Conservation (phyloP, 30 jellyfish, hydroid and myxozoan genomes). For the Hydractinia symbiolongicarpus region DNA sequence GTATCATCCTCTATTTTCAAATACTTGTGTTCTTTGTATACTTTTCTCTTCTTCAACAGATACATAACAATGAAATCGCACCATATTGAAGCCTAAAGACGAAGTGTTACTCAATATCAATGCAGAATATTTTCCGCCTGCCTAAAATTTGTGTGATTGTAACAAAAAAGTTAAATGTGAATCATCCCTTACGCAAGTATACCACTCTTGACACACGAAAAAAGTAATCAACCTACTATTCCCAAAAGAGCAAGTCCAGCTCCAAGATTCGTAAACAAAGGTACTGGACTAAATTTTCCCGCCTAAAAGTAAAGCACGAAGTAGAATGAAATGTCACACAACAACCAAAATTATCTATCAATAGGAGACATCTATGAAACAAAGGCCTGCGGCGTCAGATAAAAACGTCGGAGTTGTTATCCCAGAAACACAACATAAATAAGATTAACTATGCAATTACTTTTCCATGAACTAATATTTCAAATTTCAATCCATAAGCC, state of each 20-base stretch:
- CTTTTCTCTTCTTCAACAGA: constrained; percentile 45
- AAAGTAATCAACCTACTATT: constrained; percentile 47
- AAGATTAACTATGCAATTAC: constrained; percentile 10
- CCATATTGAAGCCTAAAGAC: constrained; percentile 71
- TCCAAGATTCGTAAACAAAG: constrained; percentile 78
- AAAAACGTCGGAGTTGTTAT: background rate
- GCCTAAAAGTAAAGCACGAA: constrained; percentile 54
- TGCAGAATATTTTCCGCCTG: too few relatives aligned
- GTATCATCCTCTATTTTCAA: constrained; percentile 51
- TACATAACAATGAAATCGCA: constrained; percentile 76
- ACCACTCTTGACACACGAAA: background rate
- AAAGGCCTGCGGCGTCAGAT: background rate
- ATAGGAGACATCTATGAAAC: background rate
- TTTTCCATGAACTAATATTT: constrained; percentile 79
- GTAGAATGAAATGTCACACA: background rate
- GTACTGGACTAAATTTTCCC: constrained; percentile 88
- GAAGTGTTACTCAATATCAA: background rate
- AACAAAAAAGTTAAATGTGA: too few relatives aligned
- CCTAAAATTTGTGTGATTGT: too few relatives aligned
- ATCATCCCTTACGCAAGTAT: background rate
- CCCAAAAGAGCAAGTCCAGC: constrained; percentile 94
- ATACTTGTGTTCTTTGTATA: constrained; percentile 60
- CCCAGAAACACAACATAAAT: background rate
- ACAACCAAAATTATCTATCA: background rate
- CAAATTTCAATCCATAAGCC: constrained; percentile 90